These are phyloP conservation scores for Ceuthmochares aereus DNA, from an alignment of 2,113 vertebrate genomes.

Conservation along the genomic window DNA sequence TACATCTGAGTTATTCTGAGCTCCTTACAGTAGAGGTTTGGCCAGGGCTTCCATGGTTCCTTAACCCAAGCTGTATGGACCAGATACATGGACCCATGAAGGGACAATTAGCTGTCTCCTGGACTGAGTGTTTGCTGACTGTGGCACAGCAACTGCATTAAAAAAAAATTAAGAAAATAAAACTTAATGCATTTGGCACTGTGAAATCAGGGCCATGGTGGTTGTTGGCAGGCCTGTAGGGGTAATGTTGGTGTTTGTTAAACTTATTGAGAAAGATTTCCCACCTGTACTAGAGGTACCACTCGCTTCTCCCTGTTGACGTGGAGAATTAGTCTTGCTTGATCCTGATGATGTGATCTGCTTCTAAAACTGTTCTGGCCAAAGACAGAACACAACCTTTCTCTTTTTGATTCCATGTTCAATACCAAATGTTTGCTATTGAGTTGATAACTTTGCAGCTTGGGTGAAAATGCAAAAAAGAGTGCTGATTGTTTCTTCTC, in stretches of 20 bases:
- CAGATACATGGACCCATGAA: not conserved
- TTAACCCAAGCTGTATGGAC: accelerated
- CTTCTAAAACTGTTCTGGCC: conserved; percentile 29
- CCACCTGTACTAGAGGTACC: not conserved
- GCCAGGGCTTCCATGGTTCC: not conserved
- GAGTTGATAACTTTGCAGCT: conserved; percentile 25
- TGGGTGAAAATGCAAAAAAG: not conserved
- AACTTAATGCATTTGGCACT: not conserved
- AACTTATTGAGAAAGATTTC: not conserved
- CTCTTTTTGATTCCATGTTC: not conserved
- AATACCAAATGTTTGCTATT: conserved; percentile 21
- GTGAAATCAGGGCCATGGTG: not conserved
- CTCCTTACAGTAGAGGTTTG: not conserved
- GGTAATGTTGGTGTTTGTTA: not conserved
- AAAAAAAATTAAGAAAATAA: not conserved
- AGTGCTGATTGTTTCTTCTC: not conserved
- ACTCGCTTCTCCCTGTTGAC: not conserved
- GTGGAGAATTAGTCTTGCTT: not conserved
- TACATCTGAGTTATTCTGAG: not conserved
- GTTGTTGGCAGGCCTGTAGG: not conserved
- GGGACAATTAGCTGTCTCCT: accelerated
- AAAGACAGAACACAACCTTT: not conserved
- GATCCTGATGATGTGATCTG: not conserved
- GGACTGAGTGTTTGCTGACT: accelerated
- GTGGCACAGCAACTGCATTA: not conserved